These are phyloP conservation scores for Zaprionus ornatus DNA, from an alignment of 1,140 invertebrate genomes.

Conservation along the genomic window DNA sequence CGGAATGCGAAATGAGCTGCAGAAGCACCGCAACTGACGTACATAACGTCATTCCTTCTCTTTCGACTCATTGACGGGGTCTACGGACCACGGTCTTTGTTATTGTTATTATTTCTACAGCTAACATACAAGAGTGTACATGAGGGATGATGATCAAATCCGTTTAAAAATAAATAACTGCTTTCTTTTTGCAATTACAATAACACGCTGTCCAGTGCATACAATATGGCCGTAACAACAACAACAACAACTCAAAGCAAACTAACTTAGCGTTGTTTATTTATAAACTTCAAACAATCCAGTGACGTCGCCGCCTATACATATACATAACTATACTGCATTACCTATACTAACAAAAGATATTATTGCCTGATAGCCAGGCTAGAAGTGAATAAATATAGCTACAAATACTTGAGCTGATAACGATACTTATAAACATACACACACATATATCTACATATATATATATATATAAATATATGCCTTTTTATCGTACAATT, in stretches of 20 bases:
- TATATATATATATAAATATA: too few relatives aligned
- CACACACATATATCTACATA: neutral
- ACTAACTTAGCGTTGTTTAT: conserved; percentile 16
- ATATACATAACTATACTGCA: neutral
- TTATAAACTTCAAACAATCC: conserved; percentile 18
- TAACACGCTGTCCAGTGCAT: conserved; percentile 20
- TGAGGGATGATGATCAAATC: conserved; percentile 30
- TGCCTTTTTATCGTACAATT: neutral
- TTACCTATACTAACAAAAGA: neutral
- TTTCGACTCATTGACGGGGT: neutral
- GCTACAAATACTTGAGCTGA: neutral
- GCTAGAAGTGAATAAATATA: neutral
- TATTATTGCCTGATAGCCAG: neutral
- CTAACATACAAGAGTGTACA: conserved; percentile 26
- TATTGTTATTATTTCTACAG: conserved; percentile 27
- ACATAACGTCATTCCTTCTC: conserved; percentile 11
- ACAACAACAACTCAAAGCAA: neutral
- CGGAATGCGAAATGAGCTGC: conserved; percentile 27
- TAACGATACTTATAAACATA: neutral
- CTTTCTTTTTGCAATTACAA: conserved; percentile 43
- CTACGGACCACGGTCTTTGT: conserved; percentile 9
- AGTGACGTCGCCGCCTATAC: neutral
- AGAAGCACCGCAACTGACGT: conserved; percentile 39
- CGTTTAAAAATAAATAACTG: conserved; percentile 57
- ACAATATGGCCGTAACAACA: conserved; percentile 2